A percentile compares a stretch with the other conserved stretches of the same genome.
Evolutionary conservation across 1,140 invertebrate genomes (phyloP).

Genomic region (Hyles vespertilio): DNA sequence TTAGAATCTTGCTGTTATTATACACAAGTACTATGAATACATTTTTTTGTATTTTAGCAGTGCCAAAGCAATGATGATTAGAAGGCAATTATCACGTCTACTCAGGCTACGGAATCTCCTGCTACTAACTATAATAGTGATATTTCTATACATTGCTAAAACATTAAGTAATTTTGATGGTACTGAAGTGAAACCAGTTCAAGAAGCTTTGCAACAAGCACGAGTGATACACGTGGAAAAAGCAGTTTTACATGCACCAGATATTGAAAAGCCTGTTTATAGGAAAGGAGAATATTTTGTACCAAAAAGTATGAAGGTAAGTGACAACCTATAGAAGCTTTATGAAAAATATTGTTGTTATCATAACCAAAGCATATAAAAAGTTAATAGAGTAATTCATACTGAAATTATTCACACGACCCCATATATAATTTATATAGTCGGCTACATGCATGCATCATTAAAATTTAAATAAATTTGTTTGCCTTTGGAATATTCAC

Average conservation of each 20-base stretch:
- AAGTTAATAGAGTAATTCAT: too few relatives aligned
- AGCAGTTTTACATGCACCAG: slow-evolving; percentile 1
- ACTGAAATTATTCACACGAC: too few relatives aligned
- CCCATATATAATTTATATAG: too few relatives aligned
- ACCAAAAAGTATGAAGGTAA: slow-evolving; percentile 47
- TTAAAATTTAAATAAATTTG: too few relatives aligned
- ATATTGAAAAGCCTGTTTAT: slow-evolving; percentile 7
- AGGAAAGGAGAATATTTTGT: slow-evolving; percentile 34
- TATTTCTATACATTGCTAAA: slow-evolving; percentile 39
- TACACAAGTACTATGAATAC: too few relatives aligned
- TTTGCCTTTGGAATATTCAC: too few relatives aligned
- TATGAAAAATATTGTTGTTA: too few relatives aligned
- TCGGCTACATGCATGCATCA: too few relatives aligned
- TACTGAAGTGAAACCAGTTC: background rate
- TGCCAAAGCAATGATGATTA: slow-evolving; percentile 9
- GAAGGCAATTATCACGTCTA: slow-evolving; percentile 31
- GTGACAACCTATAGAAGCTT: too few relatives aligned
- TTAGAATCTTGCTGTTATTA: too few relatives aligned
- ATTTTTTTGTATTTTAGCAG: too few relatives aligned
- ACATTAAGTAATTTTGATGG: slow-evolving; percentile 10
- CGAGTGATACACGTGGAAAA: background rate
- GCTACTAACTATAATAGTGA: slow-evolving; percentile 31
- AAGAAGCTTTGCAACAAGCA: background rate
- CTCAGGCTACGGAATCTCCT: slow-evolving; percentile 41
- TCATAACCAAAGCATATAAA: too few relatives aligned